Evolutionary conservation across 2,797 vertebrate species (phyloP), one percentile per base, ranked within the genome.

Genomic region (Anguilla megastoma): DNA sequence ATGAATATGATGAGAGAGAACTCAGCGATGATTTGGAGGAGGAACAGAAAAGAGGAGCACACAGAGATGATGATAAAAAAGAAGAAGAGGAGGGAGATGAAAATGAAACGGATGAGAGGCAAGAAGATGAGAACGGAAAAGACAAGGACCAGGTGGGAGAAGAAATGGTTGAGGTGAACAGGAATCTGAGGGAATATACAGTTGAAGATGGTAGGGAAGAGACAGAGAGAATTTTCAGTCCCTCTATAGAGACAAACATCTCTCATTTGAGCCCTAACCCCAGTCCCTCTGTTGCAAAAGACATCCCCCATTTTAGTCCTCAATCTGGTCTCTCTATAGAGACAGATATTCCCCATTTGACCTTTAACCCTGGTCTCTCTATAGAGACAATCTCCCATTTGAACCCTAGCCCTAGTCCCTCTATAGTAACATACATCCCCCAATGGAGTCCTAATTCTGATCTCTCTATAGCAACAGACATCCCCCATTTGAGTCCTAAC

Each of bases 81-180:
- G 87, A 91, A 48, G 90, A 93, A 83, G 90, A 93, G 84, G 85
- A 89, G 48, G 91, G 93, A 58, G 91, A 89, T 48, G 93, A 92
- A 58, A 90, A 90, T 41, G 56, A 12, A 85, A 85, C 88, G 36
- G 14, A 24, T 6, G 16, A 87, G 63, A 85, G 1, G 10, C 52
- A n/a, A 86, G 45, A 56, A 52, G 89, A 85, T 52, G 63, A 36
- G 21, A 24, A 79, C 48, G 41, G 69, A 80, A 16, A 86, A 85
- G 14, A 85, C n/a, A 48, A 87, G 69, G 48, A 27, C 1, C 48
- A 24, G 85, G 52, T 41, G 71, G 63, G 80, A 16, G n/a, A 3
- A n/a, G 2, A 48, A 2, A 41, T 79, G 1, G 24, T 0, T 18
- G 63, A 52, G 87, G 58, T 48, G n/a, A 84, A 86, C 2, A 27